These are phyloP conservation scores for Zaprionus ornatus DNA, from an alignment of 1,140 invertebrate species.

Conservation along the genomic window DNA sequence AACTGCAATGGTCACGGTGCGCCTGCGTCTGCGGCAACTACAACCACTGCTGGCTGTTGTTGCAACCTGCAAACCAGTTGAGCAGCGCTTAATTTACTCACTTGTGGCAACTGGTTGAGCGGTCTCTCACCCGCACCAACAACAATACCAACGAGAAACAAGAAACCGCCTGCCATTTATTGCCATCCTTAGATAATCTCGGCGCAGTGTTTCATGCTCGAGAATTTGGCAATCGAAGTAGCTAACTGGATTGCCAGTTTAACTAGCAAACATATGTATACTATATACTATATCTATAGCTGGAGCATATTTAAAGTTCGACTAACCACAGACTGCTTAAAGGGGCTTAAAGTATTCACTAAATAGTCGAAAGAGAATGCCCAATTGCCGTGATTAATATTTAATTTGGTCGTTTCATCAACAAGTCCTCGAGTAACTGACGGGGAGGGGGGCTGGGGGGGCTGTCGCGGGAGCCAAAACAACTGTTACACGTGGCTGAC, in stretches of 20 bases:
- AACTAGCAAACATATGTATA: background rate
- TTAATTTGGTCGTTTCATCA: conserved; percentile 60
- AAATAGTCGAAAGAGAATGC: conserved; percentile 60
- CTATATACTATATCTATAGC: background rate
- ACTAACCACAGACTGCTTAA: conserved; percentile 14
- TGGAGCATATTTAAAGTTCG: background rate
- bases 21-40: background rate
- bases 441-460: background rate
- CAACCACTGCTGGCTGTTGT: conserved; percentile 28
- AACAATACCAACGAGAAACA: conserved; percentile 21
- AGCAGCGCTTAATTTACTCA: conserved; percentile 33
- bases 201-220: conserved; percentile 14
- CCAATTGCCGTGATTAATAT: conserved; percentile 59
- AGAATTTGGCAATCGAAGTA: conserved; percentile 31
- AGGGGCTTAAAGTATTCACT: conserved; percentile 30
- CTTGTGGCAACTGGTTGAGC: conserved; percentile 57
- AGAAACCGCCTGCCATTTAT: conserved; percentile 26
- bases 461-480: conserved; percentile 47
- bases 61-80: conserved; percentile 74
- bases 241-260: background rate
- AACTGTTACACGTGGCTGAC: conserved; percentile 38
- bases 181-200: conserved; percentile 61
- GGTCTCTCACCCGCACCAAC: conserved; percentile 49
- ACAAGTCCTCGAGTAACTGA: background rate
- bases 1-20: background rate